Percentiles rank a stretch among this genome's conserved stretches.
Evolutionary conservation across 1,140 invertebrate genomes (phyloP).

Genomic region (Coelopa frigida): DNA sequence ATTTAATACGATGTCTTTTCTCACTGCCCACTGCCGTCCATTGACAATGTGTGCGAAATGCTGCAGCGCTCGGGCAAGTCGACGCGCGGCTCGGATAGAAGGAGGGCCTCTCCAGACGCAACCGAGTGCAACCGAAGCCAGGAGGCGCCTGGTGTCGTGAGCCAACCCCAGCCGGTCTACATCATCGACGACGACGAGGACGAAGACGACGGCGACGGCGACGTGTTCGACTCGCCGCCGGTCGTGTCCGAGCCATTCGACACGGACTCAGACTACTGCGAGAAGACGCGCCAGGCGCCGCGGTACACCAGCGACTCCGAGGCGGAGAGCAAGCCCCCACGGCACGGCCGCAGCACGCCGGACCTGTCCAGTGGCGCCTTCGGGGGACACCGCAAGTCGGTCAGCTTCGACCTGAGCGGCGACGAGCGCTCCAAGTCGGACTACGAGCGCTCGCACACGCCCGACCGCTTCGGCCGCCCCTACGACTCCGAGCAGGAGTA

Average conservation of each 20-base stretch:
- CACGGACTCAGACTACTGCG: slow-evolving; percentile 35
- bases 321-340: slow-evolving; percentile 28
- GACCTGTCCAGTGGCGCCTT: slow-evolving; percentile 17
- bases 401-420: slow-evolving; percentile 42
- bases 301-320: slow-evolving; percentile 42
- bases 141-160: no score
- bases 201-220: slow-evolving; percentile 14
- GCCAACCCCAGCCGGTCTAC: slow-evolving; percentile 34
- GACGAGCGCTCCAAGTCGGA: slow-evolving; percentile 40
- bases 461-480: slow-evolving; percentile 26
- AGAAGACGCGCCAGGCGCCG: slow-evolving; percentile 17
- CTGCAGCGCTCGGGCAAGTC: no score
- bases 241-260: slow-evolving; percentile 19
- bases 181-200: slow-evolving; percentile 39
- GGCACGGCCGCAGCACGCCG: slow-evolving; percentile 32
- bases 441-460: slow-evolving; percentile 36
- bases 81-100: no score
- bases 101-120: slow-evolving; percentile 30
- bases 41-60: no score
- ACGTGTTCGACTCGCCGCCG: slow-evolving; percentile 12
- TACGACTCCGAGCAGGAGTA: slow-evolving; percentile 42
- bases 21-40: no score
- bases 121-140: slow-evolving; percentile 32
- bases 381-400: slow-evolving; percentile 37
- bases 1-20: no score